Evolutionary conservation across 2,113 vertebrate genomes (phyloP).

Genomic region (Edolisoma coerulescens): DNA sequence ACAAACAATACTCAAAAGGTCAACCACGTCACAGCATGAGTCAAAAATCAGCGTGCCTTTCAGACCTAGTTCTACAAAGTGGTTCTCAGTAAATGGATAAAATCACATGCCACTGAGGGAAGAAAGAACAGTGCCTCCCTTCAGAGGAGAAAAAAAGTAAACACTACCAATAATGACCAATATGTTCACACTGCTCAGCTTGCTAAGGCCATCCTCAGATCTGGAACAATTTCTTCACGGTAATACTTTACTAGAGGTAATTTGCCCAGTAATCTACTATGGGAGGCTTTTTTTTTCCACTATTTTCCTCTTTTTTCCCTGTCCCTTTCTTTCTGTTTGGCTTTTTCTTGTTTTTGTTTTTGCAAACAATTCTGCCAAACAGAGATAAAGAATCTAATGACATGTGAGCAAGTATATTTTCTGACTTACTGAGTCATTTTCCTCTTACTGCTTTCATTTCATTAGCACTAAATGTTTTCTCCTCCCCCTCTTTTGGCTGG

Average conservation of each 20-base stretch:
- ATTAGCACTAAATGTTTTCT: background rate
- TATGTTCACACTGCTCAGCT: background rate
- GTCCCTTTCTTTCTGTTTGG: background rate
- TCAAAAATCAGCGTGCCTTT: background rate
- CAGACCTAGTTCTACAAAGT: background rate
- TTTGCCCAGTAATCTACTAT: background rate
- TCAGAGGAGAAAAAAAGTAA: background rate
- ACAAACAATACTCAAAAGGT: background rate
- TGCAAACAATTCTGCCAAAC: background rate
- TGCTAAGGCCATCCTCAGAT: background rate
- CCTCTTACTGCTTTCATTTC: background rate
- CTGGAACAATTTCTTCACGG: background rate
- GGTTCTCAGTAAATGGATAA: background rate
- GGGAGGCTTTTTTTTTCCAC: background rate
- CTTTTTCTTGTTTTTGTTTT: background rate
- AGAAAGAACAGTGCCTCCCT: background rate
- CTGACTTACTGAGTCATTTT: background rate
- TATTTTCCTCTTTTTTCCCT: background rate
- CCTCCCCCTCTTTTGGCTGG: background rate
- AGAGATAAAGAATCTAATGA: background rate
- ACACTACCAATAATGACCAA: accelerated
- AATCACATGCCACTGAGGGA: background rate
- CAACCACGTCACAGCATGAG: accelerated
- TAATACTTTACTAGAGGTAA: background rate
- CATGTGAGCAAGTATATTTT: background rate